Base-by-base conservation (phyloP, 2,888 invertebrate genomes). In the Athalia circularis region DNA sequence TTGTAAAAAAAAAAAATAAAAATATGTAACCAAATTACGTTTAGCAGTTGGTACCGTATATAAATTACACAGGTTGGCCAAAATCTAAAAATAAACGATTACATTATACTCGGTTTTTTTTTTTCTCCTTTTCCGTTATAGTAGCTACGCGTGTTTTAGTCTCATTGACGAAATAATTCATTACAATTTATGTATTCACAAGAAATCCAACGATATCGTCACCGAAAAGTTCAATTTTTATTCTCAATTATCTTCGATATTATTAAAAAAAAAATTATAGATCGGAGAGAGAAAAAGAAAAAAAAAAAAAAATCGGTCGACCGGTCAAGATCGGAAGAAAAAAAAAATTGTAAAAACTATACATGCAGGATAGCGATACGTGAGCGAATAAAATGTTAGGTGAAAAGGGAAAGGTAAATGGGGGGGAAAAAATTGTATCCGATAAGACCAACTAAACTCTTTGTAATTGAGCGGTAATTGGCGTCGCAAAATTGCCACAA, bases 381-480 rank as follows among this genome's bases (percentile, higher is more conserved):
- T 13, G 6, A n/a, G 5, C 1, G 13, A 13, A 48, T 8, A 47
- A 65, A 7, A 13, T 29, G 29, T 29, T 29, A 29, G 29, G 29
- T 29, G 29, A 29, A 29, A 29, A 29, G 29, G 29, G 2, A 29
- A 15, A 8, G 3, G 0, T 5, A 4, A 5, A 45, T n/a, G 45
- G 9, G 5, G 15, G 45, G 3, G 3, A 13, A 65, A 65, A 48
- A 13, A 65, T 45, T 68, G 52, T 52, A 68, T 68, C 68, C 43
- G 68, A 68, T 68, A 54, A 68, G 54, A n/a, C 8, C 47, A 54
- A 68, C 68, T 43, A n/a, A 29, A 29, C 29, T 29, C 29, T 54
- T 43, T 15, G 52, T 68, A 68, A 68, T 68, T 68, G 68, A 54
- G 11, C 68, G 52, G 68, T 68, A 68, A 68, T 68, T 68, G 43